These are phyloP conservation scores for Brachyptera risi DNA, from an alignment of 2,888 invertebrate species.

Conservation along the genomic window DNA sequence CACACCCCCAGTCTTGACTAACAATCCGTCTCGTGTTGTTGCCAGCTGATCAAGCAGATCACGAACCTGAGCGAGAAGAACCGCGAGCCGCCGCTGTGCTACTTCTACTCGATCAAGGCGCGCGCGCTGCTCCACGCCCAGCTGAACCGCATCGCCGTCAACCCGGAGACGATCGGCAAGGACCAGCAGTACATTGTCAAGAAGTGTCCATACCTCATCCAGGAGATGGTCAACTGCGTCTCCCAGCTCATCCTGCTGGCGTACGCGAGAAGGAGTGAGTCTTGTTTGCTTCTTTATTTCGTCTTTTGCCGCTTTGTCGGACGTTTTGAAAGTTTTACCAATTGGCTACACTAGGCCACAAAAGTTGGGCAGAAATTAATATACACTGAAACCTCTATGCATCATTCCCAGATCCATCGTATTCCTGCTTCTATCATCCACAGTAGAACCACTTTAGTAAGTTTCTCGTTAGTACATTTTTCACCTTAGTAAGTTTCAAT, in stretches of 20 bases:
- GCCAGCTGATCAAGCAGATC: conserved; percentile 82
- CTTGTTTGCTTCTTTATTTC: no score
- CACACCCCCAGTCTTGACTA: no score
- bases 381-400: no score
- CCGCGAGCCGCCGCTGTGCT: conserved; percentile 89
- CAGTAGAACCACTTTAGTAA: no score
- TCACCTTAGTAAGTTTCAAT: no score
- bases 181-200: conserved; percentile 80
- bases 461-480: no score
- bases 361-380: no score
- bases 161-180: conserved; percentile 72
- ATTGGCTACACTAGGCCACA: no score
- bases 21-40: conserved; percentile 34
- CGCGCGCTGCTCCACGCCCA: conserved; percentile 95
- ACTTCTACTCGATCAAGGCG: conserved; percentile 86
- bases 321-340: no score
- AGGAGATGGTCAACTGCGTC: conserved; percentile 95
- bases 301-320: no score
- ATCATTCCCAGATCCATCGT: no score
- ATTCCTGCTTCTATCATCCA: no score
- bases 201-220: conserved; percentile 91
- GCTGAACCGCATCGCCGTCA: conserved; percentile 75
- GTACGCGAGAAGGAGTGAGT: conserved; percentile 81
- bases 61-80: conserved; percentile 94
- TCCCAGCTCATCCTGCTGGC: conserved; percentile 90